Base-by-base conservation (phyloP, 1,140 invertebrate species). In the Pachypsylla venusta region DNA sequence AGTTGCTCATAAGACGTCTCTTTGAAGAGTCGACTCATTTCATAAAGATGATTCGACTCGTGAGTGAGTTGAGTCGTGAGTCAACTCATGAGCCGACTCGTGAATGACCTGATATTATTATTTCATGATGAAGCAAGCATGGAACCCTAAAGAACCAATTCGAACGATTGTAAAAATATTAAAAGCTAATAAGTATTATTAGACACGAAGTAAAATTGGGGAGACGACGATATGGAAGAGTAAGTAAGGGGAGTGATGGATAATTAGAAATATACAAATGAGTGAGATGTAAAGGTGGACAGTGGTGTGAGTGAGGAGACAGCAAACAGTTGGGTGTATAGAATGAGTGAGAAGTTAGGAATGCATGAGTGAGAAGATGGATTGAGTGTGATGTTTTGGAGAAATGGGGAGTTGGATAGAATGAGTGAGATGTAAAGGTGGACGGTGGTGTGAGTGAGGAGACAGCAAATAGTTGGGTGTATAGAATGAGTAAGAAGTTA, bases 191-290 rank as follows among this genome's bases (percentile, higher is more conserved):
- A n/a, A n/a, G n/a, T n/a, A n/a, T n/a, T n/a, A n/a, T n/a, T n/a
- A n/a, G n/a, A n/a, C n/a, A n/a, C n/a, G 42, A 48, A 19, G 16
- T 48, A 10, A 4, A 48, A 48, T 19, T 7, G 16, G 7, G 42
- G 42, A 22, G 42, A 35, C 25, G 56, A 56, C 7, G 56, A 35
- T 7, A 53, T 1, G 25, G 56, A 57, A 28, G 24, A 30, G 56
- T 24, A 39, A 22, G 25, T 24, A 19, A 16, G 1, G 56, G 28
- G 19, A 22, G 24, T 57, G 56, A 35, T 30, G 28, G 56, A 57
- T 35, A 39, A 57, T 57, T 56, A 35, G 42, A 48, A 48, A 48
- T 48, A 48, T 48, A 48, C 42, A 48, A 48, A 48, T 48, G 42
- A 48, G 42, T 48, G 42, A 48, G 42, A 48, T 48, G 42, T 48